Evolutionary conservation across 1,140 invertebrate species (phyloP), one percentile per base, ranked within the genome.

Genomic region (Nephotettix cincticeps): DNA sequence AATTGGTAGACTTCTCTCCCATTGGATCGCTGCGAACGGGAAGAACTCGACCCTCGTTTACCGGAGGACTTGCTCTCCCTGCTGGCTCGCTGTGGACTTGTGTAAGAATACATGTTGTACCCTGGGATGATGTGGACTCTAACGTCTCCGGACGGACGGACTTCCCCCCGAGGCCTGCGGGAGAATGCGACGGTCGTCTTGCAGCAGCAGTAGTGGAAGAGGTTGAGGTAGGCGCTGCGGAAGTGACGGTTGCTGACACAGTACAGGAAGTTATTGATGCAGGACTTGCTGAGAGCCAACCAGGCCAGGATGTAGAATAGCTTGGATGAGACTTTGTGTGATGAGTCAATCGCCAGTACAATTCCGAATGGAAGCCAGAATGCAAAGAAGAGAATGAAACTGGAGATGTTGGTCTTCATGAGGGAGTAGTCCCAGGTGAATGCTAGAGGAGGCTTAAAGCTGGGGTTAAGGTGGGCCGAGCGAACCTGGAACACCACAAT

Each of bases 121-220:
- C 87, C 87, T 0, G 87, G 91, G 76, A 93, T 91, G 32, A 93
- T 92, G 77, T 93, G 91, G 1, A 93, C 90, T 21, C 91, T 79
- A 1, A 92, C 88, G 63, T 92, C 90, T 4, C 87, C 84, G 0
- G 87, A 81, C 1, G 86, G 84, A 0, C 86, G 77, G 4, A 79
- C 74, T 25, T 86, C 86, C n/a, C 84, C 81, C 28, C 89, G 79
- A 14, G 88, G 82, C 68, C 89, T 83, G 9, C 90, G 82, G 0
- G 89, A 87, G 69, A 90, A 88, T 25, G 89, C 87, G 6, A 93
- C 87, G 2, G 89, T 90, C 4, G 88, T 92, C 79, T 93, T 93
- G 80, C 91, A 93, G 76, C 90, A 93, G 77, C 91, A 93, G 74
- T 94, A 93, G 74, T 93, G 87, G 76, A 93, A 93, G 11, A 93